These are phyloP conservation scores for Jaculus jaculus DNA, from an alignment of 2,113 vertebrate species.

Conservation along the genomic window DNA sequence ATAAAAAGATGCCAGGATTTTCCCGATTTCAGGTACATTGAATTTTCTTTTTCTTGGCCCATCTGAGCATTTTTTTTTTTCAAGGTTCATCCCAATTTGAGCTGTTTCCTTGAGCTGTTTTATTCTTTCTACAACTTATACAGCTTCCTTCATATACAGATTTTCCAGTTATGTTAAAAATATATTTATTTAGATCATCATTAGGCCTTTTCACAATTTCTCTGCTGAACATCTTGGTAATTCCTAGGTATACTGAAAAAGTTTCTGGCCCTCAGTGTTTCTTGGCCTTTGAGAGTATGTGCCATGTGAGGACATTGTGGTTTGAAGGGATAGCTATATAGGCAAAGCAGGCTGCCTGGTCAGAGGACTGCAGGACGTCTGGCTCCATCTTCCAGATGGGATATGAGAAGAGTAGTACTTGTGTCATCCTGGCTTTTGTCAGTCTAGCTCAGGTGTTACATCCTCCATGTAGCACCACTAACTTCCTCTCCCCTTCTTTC, in stretches of 20 bases:
- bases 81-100: neutral
- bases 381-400: neutral
- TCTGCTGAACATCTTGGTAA: neutral
- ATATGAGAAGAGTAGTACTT: neutral
- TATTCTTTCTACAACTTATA: neutral
- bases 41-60: neutral
- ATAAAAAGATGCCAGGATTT: neutral
- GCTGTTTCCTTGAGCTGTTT: neutral
- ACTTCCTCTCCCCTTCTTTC: neutral
- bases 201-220: neutral
- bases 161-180: neutral
- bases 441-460: neutral
- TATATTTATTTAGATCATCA: neutral
- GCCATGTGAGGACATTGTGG: neutral
- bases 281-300: neutral
- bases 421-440: neutral
- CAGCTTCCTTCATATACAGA: neutral
- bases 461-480: neutral
- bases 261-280: neutral
- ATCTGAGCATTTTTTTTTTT: neutral
- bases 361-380: neutral
- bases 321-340: neutral
- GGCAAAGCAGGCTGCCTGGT: neutral
- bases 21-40: neutral
- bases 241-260: neutral